These are phyloP conservation scores for Nixonia krombeini DNA, from an alignment of 1,140 invertebrate species.

Conservation along the genomic window DNA sequence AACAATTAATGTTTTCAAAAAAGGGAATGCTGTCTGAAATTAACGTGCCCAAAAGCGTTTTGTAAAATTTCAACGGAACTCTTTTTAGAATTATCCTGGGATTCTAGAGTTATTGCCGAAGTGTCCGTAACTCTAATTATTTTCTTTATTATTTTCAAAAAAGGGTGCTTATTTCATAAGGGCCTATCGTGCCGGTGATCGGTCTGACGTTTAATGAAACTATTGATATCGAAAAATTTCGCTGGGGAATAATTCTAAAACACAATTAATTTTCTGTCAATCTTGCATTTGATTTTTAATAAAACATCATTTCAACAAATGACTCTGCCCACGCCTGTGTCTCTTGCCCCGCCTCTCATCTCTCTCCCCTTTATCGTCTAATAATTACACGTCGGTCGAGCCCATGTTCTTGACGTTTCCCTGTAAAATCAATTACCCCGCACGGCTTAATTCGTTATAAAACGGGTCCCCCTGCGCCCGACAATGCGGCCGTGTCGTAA, in stretches of 20 bases:
- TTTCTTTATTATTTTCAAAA: too few species aligned
- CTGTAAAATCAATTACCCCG: conserved; percentile 37
- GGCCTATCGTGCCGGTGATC: too few species aligned
- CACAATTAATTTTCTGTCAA: conserved; percentile 34
- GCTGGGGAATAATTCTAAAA: conserved; percentile 18
- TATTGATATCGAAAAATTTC: conserved; percentile 20
- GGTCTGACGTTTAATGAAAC: neutral
- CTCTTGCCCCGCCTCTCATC: conserved; percentile 2
- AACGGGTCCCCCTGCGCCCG: conserved; percentile 18
- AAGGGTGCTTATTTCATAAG: too few species aligned
- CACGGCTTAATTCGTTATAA: conserved; percentile 34
- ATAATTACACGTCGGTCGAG: conserved; percentile 24
- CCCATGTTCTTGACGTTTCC: conserved; percentile 35
- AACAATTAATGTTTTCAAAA: too few species aligned
- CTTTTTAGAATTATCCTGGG: too few species aligned
- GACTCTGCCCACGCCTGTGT: neutral
- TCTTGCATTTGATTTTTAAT: conserved; percentile 28
- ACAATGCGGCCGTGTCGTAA: conserved; percentile 23
- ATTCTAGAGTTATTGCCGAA: too few species aligned
- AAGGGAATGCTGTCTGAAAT: too few species aligned
- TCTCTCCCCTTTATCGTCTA: neutral
- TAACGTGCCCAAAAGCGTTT: too few species aligned
- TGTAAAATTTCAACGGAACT: too few species aligned
- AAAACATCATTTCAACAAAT: conserved; percentile 19
- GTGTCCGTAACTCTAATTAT: too few species aligned